These are phyloP conservation scores for Subacronicta megacephala DNA, from an alignment of 2,888 invertebrate species.

Conservation along the genomic window DNA sequence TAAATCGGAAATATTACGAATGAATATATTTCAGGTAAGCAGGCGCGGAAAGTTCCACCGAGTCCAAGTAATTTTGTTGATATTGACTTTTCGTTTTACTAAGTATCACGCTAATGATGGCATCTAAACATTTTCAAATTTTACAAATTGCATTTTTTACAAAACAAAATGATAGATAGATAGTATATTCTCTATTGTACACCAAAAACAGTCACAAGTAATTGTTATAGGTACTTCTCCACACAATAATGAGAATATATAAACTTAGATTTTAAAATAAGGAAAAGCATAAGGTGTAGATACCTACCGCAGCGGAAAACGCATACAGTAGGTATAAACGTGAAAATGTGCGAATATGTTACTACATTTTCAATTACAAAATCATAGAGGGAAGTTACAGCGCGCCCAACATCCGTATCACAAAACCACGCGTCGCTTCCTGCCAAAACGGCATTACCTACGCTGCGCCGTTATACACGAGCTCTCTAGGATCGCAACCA, in stretches of 20 bases:
- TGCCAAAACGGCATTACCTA: slow-evolving; percentile 60
- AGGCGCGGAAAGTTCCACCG: slow-evolving; percentile 12
- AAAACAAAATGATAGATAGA: too few species aligned
- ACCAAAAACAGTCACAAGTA: too few species aligned
- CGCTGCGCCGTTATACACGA: slow-evolving; percentile 56
- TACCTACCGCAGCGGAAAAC: slow-evolving; percentile 14
- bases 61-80: slow-evolving; percentile 23
- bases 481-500: slow-evolving; percentile 71
- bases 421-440: slow-evolving; percentile 60
- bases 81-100: slow-evolving; percentile 26
- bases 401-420: slow-evolving; percentile 48
- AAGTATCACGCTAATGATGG: slow-evolving; percentile 8
- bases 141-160: too few species aligned
- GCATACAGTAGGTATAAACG: slow-evolving; percentile 23
- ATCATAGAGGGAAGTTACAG: slow-evolving; percentile 55
- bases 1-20: slow-evolving; percentile 56
- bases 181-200: too few species aligned
- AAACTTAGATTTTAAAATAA: background rate
- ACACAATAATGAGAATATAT: background rate
- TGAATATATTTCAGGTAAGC: slow-evolving; percentile 48
- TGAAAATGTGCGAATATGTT: slow-evolving; percentile 27
- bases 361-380: slow-evolving; percentile 31
- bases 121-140: slow-evolving; percentile 12
- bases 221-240: background rate
- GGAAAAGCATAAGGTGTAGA: slow-evolving; percentile 41